Percentiles rank a stretch among this genome's conserved stretches.
These are phyloP conservation scores for Apostichopus leukothele DNA, from an alignment of 53 echinoderm and acorn worm genomes.

Conservation along the genomic window DNA sequence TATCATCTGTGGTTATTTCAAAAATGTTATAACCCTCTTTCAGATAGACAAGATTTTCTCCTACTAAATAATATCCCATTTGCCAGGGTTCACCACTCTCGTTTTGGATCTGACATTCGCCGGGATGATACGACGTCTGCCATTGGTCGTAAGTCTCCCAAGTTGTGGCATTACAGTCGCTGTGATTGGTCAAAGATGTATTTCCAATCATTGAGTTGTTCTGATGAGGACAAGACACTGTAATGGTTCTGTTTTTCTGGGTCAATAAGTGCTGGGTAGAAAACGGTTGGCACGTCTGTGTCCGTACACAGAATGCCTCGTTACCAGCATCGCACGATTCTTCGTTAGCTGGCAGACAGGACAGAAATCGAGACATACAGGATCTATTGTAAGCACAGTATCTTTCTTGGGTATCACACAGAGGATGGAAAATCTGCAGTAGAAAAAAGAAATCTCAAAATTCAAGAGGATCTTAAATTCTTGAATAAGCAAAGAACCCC, in stretches of 20 bases:
- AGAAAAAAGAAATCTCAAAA: no score
- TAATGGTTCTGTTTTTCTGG: constrained; percentile 48
- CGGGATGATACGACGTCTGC: constrained; percentile 37
- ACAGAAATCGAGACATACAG: constrained; percentile 59
- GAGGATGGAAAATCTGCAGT: constrained; percentile 62
- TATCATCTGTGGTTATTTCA: constrained; percentile 44
- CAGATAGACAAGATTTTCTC: constrained; percentile 62
- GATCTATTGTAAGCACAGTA: constrained; percentile 70
- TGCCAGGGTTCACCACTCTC: constrained; percentile 12
- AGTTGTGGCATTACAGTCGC: constrained; percentile 36
- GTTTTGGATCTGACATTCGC: background rate
- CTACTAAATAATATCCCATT: constrained; percentile 53
- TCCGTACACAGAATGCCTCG: constrained; percentile 59
- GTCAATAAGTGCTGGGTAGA: constrained; percentile 41
- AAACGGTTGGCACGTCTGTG: constrained; percentile 65
- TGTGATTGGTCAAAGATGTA: constrained; percentile 31
- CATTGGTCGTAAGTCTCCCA: constrained; percentile 29
- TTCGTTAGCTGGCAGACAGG: constrained; percentile 67
- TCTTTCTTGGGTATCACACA: constrained; percentile 62
- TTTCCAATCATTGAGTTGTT: background rate
- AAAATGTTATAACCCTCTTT: constrained; percentile 71
- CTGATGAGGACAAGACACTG: constrained; percentile 43
- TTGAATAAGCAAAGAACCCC: no score
- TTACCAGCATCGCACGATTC: constrained; percentile 51
- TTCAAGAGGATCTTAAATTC: no score